Percentiles rank a stretch among this genome's conserved stretches.
These are phyloP conservation scores for Mormyrops boulengeri DNA, from an alignment of 2,797 vertebrate genomes.

Conservation along the genomic window DNA sequence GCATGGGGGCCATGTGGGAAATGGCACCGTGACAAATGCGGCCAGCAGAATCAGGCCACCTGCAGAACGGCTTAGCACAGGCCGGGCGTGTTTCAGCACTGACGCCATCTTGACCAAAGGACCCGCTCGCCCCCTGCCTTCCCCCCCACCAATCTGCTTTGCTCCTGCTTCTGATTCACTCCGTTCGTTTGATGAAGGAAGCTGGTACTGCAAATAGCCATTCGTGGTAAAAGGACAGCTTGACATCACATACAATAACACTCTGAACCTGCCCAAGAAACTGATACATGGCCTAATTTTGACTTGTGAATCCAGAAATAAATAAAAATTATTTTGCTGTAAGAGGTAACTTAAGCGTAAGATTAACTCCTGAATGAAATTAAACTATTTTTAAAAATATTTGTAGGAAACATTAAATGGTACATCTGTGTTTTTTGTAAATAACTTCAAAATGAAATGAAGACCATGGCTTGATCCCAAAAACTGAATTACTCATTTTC, in stretches of 20 bases:
- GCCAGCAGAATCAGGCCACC: constrained; percentile 21
- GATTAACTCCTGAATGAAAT: not conserved
- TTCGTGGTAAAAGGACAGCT: not conserved
- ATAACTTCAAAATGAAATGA: not conserved
- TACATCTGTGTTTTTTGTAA: not conserved
- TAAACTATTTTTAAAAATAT: not conserved
- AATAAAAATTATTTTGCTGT: not conserved
- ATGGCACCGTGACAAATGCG: constrained; percentile 14
- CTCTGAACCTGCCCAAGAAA: not conserved
- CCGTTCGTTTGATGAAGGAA: not conserved
- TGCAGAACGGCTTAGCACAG: constrained; percentile 39
- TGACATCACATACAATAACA: constrained; percentile 9
- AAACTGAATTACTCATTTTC: not conserved
- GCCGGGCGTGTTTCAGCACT: constrained; percentile 29
- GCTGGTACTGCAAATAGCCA: constrained; percentile 12
- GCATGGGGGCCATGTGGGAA: not conserved
- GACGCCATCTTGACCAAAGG: constrained; percentile 25
- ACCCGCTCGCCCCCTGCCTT: not conserved
- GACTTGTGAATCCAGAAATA: not conserved
- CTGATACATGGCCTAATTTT: not conserved
- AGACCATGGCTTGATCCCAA: not conserved
- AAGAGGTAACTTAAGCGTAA: not conserved
- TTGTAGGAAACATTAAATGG: not conserved
- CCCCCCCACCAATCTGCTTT: constrained; percentile 27
- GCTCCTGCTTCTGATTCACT: not conserved